These are phyloP conservation scores for Discoglossus pictus DNA, from an alignment of 2,797 vertebrate genomes.

Conservation along the genomic window DNA sequence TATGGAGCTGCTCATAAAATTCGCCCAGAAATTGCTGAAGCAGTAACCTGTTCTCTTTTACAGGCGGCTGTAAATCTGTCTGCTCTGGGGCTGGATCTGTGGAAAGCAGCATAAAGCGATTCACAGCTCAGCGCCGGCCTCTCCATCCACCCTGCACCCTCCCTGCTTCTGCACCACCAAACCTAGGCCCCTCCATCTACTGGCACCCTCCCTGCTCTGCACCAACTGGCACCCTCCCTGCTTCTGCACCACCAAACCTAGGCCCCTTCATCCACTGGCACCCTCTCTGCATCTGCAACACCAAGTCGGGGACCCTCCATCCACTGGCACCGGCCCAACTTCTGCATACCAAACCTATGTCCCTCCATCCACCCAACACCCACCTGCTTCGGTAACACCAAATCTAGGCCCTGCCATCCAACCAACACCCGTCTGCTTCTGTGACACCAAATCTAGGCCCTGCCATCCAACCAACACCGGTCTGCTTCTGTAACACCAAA, in stretches of 20 bases:
- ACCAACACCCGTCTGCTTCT: no score
- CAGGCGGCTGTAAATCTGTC: slow-evolving; percentile 43
- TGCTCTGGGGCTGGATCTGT: slow-evolving; percentile 31
- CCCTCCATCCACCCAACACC: no score
- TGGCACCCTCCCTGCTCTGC: background rate
- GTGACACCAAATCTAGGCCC: no score
- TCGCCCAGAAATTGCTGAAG: slow-evolving; percentile 46
- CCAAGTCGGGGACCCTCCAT: no score
- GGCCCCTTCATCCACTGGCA: background rate
- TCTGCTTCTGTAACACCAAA: no score
- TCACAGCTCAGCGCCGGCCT: slow-evolving; percentile 23
- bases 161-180: background rate
- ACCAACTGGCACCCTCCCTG: background rate
- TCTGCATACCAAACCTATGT: no score
- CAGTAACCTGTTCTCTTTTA: slow-evolving; percentile 47
- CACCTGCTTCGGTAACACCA: no score
- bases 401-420: no score
- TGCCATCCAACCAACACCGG: no score
- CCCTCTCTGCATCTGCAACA: no score
- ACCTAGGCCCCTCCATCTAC: no score
- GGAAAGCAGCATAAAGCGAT: slow-evolving; percentile 34
- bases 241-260: background rate
- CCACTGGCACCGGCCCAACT: no score
- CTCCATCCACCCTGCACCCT: background rate
- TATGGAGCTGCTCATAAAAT: slow-evolving; percentile 44